Evolutionary conservation across 2,797 vertebrate species (phyloP).

Genomic region (Tangara arthus): DNA sequence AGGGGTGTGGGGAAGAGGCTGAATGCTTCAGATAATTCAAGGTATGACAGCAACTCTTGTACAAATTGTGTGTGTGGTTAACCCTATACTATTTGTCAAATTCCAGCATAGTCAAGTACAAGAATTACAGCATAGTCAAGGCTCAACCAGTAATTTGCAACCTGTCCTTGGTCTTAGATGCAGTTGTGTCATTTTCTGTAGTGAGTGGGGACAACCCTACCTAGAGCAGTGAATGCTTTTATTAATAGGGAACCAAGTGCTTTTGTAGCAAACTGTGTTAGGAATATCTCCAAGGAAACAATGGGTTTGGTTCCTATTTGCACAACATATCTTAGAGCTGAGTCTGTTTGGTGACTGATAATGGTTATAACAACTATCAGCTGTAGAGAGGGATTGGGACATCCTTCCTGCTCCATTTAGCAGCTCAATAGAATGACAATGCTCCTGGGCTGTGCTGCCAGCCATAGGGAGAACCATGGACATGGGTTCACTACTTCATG

Average conservation of each 20-base stretch:
- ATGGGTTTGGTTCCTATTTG: neutral
- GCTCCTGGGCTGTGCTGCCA: neutral
- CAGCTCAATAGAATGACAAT: neutral
- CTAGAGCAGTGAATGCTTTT: neutral
- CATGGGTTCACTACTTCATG: neutral
- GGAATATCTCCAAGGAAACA: neutral
- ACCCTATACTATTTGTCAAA: neutral
- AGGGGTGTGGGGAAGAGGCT: accelerated
- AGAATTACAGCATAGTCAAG: neutral
- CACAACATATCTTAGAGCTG: neutral
- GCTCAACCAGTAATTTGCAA: neutral
- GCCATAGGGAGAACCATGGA: neutral
- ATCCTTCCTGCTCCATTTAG: conserved; percentile 10
- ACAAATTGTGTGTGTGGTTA: neutral
- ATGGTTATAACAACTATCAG: neutral
- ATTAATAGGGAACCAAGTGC: neutral
- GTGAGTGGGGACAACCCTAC: neutral
- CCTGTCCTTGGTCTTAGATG: neutral
- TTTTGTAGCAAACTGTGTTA: neutral
- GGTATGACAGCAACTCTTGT: neutral
- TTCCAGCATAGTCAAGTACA: neutral
- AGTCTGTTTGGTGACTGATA: neutral
- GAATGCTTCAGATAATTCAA: neutral
- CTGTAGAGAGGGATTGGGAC: neutral
- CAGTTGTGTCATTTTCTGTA: neutral